These are phyloP conservation scores for Ceyx margarethae DNA, from an alignment of 2,113 vertebrate species.

Conservation along the genomic window DNA sequence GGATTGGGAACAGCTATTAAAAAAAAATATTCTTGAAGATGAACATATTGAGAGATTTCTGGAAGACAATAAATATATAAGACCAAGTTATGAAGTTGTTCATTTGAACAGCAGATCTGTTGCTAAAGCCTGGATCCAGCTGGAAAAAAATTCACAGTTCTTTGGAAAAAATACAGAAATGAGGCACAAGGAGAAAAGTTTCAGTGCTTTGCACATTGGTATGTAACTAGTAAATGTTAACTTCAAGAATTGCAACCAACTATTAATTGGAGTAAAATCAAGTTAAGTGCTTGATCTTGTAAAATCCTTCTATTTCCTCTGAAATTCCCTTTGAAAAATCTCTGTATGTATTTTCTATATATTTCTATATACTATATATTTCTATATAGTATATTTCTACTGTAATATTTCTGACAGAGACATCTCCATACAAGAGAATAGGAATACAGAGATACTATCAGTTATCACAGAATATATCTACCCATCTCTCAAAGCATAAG, in stretches of 20 bases:
- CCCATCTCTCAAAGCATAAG: not conserved
- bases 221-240: not conserved
- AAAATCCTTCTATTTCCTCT: not conserved
- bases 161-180: not conserved
- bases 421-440: rapidly evolving
- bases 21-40: not conserved
- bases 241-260: not conserved
- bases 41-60: not conserved
- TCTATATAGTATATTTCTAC: not conserved
- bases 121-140: not conserved
- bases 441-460: not conserved
- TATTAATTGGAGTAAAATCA: not conserved
- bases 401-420: not conserved
- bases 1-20: not conserved
- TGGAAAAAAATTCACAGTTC: not conserved
- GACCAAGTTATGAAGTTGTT: not conserved
- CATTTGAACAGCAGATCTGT: not conserved
- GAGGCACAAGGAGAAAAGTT: not conserved
- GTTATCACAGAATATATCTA: not conserved
- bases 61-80: not conserved
- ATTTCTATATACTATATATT: too few relatives aligned
- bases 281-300: not conserved
- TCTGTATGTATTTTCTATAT: not conserved
- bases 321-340: not conserved
- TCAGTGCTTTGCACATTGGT: not conserved